Conservation (phyloP, 2,113 vertebrate species). For the Hoplias malabaricus region DNA sequence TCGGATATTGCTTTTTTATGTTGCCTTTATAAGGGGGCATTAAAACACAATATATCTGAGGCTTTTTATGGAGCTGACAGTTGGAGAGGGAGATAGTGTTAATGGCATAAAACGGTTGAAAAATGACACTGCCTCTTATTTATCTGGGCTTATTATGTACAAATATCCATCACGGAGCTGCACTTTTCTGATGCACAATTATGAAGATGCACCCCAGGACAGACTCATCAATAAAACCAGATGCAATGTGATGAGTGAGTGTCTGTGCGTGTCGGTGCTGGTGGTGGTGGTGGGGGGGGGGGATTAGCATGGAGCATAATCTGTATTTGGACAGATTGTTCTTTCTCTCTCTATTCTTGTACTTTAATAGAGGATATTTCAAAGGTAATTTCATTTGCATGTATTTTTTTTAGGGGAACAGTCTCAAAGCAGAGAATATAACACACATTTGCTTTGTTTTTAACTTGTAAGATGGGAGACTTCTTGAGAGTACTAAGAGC, state of each 20-base stretch:
- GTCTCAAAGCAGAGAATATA: background rate
- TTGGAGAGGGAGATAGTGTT: slow-evolving; percentile 70
- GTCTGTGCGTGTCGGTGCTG: slow-evolving; percentile 42
- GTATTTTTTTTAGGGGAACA: background rate
- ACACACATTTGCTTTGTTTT: background rate
- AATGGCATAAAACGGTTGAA: slow-evolving; percentile 76
- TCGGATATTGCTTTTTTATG: slow-evolving; percentile 82
- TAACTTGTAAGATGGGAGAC: background rate
- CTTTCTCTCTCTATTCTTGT: background rate
- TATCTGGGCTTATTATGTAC: slow-evolving; percentile 66
- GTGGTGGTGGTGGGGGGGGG: slow-evolving; percentile 35
- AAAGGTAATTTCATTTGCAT: background rate
- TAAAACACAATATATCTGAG: slow-evolving; percentile 80
- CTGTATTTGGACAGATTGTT: slow-evolving; percentile 2
- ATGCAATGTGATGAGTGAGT: slow-evolving; percentile 18
- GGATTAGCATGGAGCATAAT: background rate
- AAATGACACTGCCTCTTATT: slow-evolving; percentile 68
- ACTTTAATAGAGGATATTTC: background rate
- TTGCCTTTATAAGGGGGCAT: slow-evolving; percentile 79
- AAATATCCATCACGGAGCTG: slow-evolving; percentile 74
- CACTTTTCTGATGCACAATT: slow-evolving; percentile 70
- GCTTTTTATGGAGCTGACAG: slow-evolving; percentile 77
- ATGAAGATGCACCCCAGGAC: slow-evolving; percentile 73
- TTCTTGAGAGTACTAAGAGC: background rate
- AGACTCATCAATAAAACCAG: slow-evolving; percentile 65